Base-by-base conservation (phyloP, 2,797 vertebrate species). In the Darevskia mixta region DNA sequence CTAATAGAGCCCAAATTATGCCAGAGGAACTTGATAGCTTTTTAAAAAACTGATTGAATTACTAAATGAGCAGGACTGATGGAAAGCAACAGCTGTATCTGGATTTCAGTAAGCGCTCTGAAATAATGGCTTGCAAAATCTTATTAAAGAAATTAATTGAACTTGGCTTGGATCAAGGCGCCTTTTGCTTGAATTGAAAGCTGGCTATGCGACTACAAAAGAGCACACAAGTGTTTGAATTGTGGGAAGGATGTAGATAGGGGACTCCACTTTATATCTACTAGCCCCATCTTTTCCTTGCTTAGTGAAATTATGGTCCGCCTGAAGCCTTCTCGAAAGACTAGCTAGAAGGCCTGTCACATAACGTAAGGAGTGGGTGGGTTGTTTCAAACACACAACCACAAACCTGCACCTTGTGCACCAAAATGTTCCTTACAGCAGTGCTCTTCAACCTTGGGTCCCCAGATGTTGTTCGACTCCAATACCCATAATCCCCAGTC, bases 61-160 rank as follows among this genome's bases (percentile, higher is more conserved):
- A 94, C 93, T 95, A 95, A 95, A 95, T 93, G 93, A 95, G 94
- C 93, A 91, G 82, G 88, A 95, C 92, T 95, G 94, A 96, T 95
- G 93, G 95, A 95, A 95, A 92, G 93, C 91, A 95, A 91, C 94
- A 90, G 94, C 92, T 92, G 86, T 94, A 94, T 95, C 55, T 90
- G 94, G 94, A 93, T 94, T 95, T 94, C 87, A 92, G 88, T 92
- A 92, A 86, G 92, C 93, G 91, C 93, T 92, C 93, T 93, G 92
- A 93, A 96, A 95, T 95, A 95, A 95, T 95, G 93, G 94, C 90
- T 95, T 91, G 58, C 94, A 93, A 95, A 95, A 94, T 94, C 93
- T 95, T 95, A 87, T 95, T 94, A 92, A 93, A 94, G 89, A 93
- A 94, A 94, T 95, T 95, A 95, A 96, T 95, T 95, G 95, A 92